Evolutionary conservation across 2,797 vertebrate genomes (phyloP).

Genomic region (Muraenolepis orangiensis): DNA sequence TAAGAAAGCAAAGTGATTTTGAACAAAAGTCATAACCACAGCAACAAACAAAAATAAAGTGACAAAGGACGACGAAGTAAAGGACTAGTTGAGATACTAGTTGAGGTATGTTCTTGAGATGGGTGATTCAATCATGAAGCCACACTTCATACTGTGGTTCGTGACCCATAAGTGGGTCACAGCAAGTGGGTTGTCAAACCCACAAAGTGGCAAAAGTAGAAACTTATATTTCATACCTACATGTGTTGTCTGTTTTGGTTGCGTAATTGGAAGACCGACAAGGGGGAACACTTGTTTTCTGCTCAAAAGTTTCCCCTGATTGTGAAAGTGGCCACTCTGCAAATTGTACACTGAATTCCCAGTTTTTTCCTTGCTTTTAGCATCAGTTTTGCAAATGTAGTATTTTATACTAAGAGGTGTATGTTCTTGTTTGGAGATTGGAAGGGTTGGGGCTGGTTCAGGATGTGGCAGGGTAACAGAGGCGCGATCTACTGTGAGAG

Average conservation of each 20-base stretch:
- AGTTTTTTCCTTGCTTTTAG: background rate
- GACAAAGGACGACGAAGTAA: too few species aligned
- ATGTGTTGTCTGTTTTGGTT: background rate
- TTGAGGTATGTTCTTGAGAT: background rate
- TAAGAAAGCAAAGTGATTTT: background rate
- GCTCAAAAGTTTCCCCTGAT: background rate
- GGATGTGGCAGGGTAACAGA: too few species aligned
- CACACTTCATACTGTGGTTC: background rate
- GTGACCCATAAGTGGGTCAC: background rate
- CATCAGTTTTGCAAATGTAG: background rate
- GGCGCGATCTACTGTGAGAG: too few species aligned
- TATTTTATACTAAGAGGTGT: background rate
- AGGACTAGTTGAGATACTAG: background rate
- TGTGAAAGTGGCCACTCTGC: background rate
- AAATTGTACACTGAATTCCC: background rate
- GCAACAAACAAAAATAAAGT: background rate
- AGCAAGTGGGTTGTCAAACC: background rate
- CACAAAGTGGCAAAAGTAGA: background rate
- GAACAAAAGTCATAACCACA: background rate
- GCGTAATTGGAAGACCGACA: background rate
- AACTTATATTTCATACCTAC: background rate
- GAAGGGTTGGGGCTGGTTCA: background rate
- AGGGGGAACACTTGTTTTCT: background rate
- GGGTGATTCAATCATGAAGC: background rate
- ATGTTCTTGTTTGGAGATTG: background rate